phyloP scores from a whole-genome alignment of 2,888 invertebrate species.

The Lymantria monacha region DNA sequence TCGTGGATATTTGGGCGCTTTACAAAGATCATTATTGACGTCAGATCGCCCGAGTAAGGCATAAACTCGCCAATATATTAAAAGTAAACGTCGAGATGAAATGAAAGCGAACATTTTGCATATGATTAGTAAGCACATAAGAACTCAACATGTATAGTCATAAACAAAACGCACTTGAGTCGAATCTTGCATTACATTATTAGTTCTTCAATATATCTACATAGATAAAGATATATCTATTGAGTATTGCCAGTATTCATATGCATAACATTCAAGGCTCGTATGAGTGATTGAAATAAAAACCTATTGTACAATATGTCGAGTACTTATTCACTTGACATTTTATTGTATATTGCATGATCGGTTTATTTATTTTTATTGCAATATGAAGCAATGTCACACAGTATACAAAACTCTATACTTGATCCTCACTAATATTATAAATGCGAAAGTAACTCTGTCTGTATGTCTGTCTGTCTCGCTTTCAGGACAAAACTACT shows the following conservation, averaged over 20 bases:
- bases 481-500: no score
- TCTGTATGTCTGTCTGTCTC: no score
- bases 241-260: slow-evolving; percentile 15
- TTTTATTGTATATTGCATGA: slow-evolving; percentile 1
- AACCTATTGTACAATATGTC: slow-evolving; percentile 5
- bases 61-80: slow-evolving; percentile 47
- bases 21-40: slow-evolving; percentile 39
- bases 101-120: slow-evolving; percentile 28
- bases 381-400: neutral
- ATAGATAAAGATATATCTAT: slow-evolving; percentile 8
- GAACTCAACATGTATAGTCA: slow-evolving; percentile 11
- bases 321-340: slow-evolving; percentile 5
- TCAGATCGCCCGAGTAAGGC: slow-evolving; percentile 53
- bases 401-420: no score
- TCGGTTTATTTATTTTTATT: slow-evolving; percentile 2
- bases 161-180: slow-evolving; percentile 3
- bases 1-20: slow-evolving; percentile 45
- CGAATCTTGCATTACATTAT: slow-evolving; percentile 3
- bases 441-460: no score
- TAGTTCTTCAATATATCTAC: slow-evolving; percentile 23
- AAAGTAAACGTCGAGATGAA: slow-evolving; percentile 33
- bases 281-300: slow-evolving; percentile 17
- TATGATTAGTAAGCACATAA: slow-evolving; percentile 34
- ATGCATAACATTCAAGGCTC: slow-evolving; percentile 4
- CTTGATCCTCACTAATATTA: no score